Percentiles rank a stretch among this genome's conserved stretches.
These are phyloP conservation scores for Moxostoma hubbsi DNA, from an alignment of 2,797 vertebrate genomes.

Conservation along the genomic window DNA sequence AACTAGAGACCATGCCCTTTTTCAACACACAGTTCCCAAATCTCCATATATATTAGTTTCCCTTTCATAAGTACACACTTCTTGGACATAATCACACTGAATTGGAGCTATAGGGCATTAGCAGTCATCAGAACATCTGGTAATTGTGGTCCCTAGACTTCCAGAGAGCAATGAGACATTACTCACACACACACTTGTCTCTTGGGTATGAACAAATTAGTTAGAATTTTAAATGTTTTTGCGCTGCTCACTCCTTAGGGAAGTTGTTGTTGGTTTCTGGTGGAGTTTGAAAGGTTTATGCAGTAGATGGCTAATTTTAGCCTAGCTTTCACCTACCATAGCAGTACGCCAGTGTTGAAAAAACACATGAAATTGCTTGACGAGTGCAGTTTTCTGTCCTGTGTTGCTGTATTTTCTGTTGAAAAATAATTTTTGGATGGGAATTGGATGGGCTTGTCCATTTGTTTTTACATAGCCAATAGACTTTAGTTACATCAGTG, in stretches of 20 bases:
- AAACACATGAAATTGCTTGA: too few species aligned
- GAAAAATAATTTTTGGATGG: too few species aligned
- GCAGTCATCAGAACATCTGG: conserved; percentile 47
- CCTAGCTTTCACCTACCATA: too few species aligned
- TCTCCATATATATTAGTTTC: conserved; percentile 43
- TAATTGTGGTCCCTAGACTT: conserved; percentile 40
- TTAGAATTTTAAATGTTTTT: conserved; percentile 41
- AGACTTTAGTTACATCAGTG: too few species aligned
- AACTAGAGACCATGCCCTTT: neutral
- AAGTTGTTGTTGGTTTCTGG: conserved; percentile 31
- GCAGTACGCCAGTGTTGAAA: too few species aligned
- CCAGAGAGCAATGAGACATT: conserved; percentile 47
- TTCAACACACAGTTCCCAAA: conserved; percentile 7
- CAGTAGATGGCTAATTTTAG: too few species aligned
- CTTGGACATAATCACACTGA: conserved; percentile 15
- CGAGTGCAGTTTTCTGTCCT: too few species aligned
- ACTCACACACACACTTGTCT: conserved; percentile 6
- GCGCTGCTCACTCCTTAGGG: conserved; percentile 37
- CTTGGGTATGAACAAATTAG: conserved; percentile 13
- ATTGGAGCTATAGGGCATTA: conserved; percentile 30
- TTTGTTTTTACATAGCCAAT: too few species aligned
- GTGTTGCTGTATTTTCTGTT: too few species aligned
- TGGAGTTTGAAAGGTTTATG: conserved; percentile 27
- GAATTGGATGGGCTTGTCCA: too few species aligned
- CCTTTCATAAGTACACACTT: conserved; percentile 37